Percentiles rank a stretch among this genome's conserved stretches.
phyloP scores from a whole-genome alignment of 2,113 vertebrate genomes.

The Merops nubicus region DNA sequence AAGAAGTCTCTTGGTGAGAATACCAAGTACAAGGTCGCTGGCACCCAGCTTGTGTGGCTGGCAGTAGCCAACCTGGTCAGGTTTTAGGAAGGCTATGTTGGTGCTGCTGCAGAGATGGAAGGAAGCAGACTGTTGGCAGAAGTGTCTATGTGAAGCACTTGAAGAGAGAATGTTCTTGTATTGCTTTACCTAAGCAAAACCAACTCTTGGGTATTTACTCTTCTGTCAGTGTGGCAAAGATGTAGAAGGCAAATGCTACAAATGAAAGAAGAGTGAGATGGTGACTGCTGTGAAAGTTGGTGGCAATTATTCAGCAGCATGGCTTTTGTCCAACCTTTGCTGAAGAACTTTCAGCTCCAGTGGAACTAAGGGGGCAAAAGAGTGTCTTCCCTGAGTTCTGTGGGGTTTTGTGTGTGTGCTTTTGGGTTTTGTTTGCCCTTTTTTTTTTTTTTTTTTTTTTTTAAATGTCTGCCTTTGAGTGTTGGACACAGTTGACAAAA shows the following conservation, averaged over 20 bases:
- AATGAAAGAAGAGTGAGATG: accelerated
- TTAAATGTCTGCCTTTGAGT: neutral
- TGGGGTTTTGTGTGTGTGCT: neutral
- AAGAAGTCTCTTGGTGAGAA: neutral
- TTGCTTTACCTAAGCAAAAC: neutral
- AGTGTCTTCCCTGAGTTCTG: neutral
- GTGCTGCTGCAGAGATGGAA: accelerated
- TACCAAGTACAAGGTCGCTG: accelerated
- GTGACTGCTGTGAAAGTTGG: accelerated
- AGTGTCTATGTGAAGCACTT: neutral
- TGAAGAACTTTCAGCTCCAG: neutral
- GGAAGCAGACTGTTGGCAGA: accelerated
- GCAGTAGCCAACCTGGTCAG: neutral
- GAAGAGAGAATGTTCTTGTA: neutral
- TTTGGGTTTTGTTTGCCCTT: neutral
- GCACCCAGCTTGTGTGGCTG: accelerated
- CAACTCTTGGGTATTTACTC: neutral
- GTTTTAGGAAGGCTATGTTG: neutral
- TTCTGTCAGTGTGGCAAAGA: neutral
- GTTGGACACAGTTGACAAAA: neutral
- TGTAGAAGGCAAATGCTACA: neutral
- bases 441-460: neutral
- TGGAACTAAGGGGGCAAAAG: neutral
- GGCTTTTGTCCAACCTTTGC: neutral
- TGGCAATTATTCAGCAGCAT: accelerated